Base-by-base conservation (phyloP, 2,888 invertebrate species). In the Camponotus fellah region DNA sequence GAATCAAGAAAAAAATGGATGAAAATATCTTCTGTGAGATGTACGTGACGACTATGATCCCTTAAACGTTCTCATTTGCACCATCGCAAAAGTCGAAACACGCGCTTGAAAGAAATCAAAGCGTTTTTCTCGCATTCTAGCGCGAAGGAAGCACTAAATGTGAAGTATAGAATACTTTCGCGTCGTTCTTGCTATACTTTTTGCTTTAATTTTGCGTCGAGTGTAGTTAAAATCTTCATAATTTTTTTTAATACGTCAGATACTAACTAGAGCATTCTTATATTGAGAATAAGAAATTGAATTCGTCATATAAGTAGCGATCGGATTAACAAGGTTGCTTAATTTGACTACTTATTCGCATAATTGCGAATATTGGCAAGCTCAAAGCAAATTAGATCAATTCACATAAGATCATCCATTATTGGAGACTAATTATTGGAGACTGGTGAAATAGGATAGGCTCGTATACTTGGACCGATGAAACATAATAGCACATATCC, bases 41-140 rank as follows among this genome's bases (percentile, higher is more conserved):
- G 72, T 71, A 58, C 74, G 85, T 71, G 79, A 72, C 62, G 79
- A 72, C 60, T 66, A 76, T 62, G 89, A 87, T 87, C 88, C 72
- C 60, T 82, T 80, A 79, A 81, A 87, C 74, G 85, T 72, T 81
- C 83, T 85, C 85, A 80, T 82, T 87, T 85, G 74, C 79, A 53
- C 14, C 65, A 53, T 53, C 65, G 71, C 82, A 49, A 83, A 69
- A 85, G 74, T 83, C 82, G 80, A 85, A 74, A 74, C 72, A 71
- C 66, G 56, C 62, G 21, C 64, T 53, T 64, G 84, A 46, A 64
- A 72, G 69, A 83, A 87, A 83, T 88, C 88, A 88, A 88, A 88
- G 89, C 80, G 89, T 74, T 77, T 82, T 82, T 65, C 53, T 58
- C 46, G 76, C 40, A 60, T 60, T 80, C 65, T 17, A 34, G n/a